Evolutionary conservation across 2,797 vertebrate species (phyloP).

Genomic region (Phalanger gymnotis): DNA sequence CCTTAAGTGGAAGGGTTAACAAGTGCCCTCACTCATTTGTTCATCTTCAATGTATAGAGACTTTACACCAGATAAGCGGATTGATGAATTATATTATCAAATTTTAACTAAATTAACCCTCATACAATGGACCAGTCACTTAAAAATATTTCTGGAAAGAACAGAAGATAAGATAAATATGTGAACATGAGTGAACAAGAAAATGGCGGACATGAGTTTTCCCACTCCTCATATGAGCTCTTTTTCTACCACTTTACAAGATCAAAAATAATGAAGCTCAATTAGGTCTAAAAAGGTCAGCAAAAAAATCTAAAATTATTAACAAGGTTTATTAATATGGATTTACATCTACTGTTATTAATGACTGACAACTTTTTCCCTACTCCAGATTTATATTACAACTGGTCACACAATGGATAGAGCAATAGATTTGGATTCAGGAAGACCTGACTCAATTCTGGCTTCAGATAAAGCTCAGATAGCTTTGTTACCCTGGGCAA

Average conservation of each 20-base stretch:
- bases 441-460: background rate
- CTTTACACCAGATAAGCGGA: background rate
- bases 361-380: background rate
- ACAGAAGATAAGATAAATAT: background rate
- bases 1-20: background rate
- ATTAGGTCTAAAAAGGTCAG: background rate
- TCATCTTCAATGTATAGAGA: background rate
- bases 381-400: background rate
- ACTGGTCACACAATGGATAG: background rate
- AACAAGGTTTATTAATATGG: too few relatives aligned
- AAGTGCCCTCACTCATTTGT: background rate
- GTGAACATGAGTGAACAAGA: background rate
- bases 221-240: background rate
- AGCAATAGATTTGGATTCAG: background rate
- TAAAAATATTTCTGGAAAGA: background rate
- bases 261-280: background rate
- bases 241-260: background rate
- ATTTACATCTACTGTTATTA: background rate
- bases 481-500: background rate
- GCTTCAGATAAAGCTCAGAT: background rate
- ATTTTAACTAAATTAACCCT: background rate
- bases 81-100: background rate
- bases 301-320: background rate
- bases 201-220: background rate
- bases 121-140: background rate